A percentile compares a stretch with the other conserved stretches of the same genome.
These are phyloP conservation scores for Platycheirus albimanus DNA, from an alignment of 2,888 invertebrate species.

Conservation along the genomic window DNA sequence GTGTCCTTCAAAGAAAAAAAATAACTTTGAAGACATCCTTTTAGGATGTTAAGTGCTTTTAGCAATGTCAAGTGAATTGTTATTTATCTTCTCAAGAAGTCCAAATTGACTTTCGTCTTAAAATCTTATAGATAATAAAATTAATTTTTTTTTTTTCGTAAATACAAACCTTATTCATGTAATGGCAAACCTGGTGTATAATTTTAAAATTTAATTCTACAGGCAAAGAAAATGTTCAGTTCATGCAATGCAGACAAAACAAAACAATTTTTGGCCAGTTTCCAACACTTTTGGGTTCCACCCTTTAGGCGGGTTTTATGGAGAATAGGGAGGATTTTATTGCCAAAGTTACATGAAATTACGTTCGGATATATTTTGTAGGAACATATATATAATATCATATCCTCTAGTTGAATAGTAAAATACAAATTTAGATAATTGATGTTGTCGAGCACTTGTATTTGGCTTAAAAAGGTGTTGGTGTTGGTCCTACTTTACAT, in stretches of 20 bases:
- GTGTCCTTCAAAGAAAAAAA: neutral
- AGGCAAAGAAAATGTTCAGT: neutral
- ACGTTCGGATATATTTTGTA: neutral
- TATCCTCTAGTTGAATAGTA: no score
- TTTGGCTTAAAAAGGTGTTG: no score
- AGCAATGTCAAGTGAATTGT: neutral
- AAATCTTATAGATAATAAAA: neutral
- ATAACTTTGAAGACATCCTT: neutral
- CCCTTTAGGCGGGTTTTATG: neutral
- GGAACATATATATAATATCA: no score
- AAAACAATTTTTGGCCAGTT: slow-evolving; percentile 57
- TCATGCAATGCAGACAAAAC: slow-evolving; percentile 45
- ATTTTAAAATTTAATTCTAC: neutral
- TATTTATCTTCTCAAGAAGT: neutral
- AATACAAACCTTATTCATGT: neutral
- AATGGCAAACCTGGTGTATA: neutral
- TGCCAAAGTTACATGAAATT: neutral
- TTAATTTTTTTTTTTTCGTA: neutral
- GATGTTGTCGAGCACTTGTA: no score
- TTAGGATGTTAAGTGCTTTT: neutral
- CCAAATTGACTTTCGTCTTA: neutral
- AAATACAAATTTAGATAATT: no score
- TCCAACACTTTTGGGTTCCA: slow-evolving; percentile 42
- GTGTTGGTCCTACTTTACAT: no score
- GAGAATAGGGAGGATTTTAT: neutral